A percentile compares a stretch with the other conserved stretches of the same genome.
Evolutionary conservation across 2,888 invertebrate genomes (phyloP).

Genomic region (Apodemia hepburni): DNA sequence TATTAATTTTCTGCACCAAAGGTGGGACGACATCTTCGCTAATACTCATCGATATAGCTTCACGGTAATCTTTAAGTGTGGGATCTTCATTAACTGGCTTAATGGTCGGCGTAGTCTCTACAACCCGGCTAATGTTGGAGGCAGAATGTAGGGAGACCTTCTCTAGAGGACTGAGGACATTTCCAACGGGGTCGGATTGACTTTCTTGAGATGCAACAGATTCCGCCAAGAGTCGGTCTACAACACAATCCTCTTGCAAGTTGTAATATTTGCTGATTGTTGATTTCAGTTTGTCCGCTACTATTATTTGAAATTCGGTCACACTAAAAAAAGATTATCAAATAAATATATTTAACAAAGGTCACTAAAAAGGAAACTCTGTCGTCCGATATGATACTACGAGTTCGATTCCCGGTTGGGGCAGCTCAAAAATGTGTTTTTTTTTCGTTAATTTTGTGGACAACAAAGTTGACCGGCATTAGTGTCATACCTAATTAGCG

Average conservation of each 20-base stretch:
- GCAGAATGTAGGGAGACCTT: conserved; percentile 44
- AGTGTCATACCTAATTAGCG: too few relatives aligned
- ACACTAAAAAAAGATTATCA: conserved; percentile 36
- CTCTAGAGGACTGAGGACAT: conserved; percentile 47
- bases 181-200: conserved; percentile 45
- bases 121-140: conserved; percentile 39
- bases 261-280: conserved; percentile 42
- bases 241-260: conserved; percentile 36
- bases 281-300: conserved; percentile 37
- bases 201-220: conserved; percentile 41
- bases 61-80: conserved; percentile 47
- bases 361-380: too few relatives aligned
- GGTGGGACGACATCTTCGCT: conserved; percentile 3
- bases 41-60: conserved; percentile 39
- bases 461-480: too few relatives aligned
- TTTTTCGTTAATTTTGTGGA: too few relatives aligned
- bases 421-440: too few relatives aligned
- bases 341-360: too few relatives aligned
- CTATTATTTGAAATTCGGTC: conserved; percentile 38
- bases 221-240: conserved; percentile 48
- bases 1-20: conserved; percentile 26
- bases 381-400: too few relatives aligned
- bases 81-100: conserved; percentile 35
- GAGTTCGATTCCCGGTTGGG: too few relatives aligned
- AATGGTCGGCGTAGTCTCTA: conserved; percentile 32